These are phyloP conservation scores for Clitarchus hookeri DNA, from an alignment of 2,888 invertebrate species.

Conservation along the genomic window DNA sequence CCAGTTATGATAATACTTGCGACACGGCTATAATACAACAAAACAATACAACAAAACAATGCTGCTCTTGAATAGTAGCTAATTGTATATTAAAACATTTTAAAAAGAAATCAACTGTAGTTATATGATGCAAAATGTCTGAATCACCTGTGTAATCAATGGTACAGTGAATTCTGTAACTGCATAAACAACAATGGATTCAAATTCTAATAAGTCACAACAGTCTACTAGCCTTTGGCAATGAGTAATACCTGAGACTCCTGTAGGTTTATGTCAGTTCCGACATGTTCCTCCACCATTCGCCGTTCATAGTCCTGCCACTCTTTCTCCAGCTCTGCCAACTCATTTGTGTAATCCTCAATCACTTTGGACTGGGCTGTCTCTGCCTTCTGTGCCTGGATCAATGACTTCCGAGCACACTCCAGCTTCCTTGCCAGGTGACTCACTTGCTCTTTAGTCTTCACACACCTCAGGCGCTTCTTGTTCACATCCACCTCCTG, in stretches of 20 bases:
- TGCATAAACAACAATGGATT: too few species aligned
- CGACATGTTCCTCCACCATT: neutral
- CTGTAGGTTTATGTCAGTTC: neutral
- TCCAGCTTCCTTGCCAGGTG: neutral
- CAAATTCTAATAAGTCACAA: too few species aligned
- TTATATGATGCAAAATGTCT: too few species aligned
- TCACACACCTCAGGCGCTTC: neutral
- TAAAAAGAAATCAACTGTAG: too few species aligned
- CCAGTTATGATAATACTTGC: too few species aligned
- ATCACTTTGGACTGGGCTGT: neutral
- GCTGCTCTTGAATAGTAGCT: too few species aligned
- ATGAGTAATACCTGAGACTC: neutral
- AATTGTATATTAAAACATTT: too few species aligned
- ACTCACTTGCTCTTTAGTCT: neutral
- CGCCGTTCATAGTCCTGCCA: neutral
- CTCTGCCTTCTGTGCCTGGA: neutral
- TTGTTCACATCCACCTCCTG: constrained; percentile 2
- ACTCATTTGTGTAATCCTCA: neutral
- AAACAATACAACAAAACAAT: too few species aligned
- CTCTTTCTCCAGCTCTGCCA: neutral
- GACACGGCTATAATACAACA: too few species aligned
- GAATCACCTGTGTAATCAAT: too few species aligned
- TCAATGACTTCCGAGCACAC: neutral
- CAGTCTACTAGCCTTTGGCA: too few species aligned
- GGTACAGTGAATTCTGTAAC: too few species aligned